Evolutionary conservation across 2,888 invertebrate genomes (phyloP), one percentile per base, ranked within the genome.

Genomic region (Acleris emargana): DNA sequence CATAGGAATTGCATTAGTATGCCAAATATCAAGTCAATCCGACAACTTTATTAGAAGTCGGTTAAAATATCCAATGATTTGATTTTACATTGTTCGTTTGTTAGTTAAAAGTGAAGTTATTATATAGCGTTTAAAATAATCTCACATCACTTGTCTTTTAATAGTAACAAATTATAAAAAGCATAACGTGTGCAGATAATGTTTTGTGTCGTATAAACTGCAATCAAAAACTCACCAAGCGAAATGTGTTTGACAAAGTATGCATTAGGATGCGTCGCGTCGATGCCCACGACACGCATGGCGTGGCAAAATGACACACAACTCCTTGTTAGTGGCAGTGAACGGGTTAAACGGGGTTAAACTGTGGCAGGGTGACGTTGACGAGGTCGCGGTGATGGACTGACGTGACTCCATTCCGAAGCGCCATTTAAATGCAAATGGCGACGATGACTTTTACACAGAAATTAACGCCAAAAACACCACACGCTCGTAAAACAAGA

Each of bases 391-490:
- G 68, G 59, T 71, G 72, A 75, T 69, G 71, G 68, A 73, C 68
- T 73, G 68, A 69, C 73, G 67, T 63, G 68, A 71, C 74, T 78
- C 71, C 75, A 77, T 76, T 76, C 73, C 72, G 71, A 71, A 38
- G 38, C 74, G 69, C 77, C 75, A 75, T 83, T 79, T 79, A 78
- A 80, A 83, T 83, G 82, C 76, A 79, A 83, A 83, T 83, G 69
- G 59, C 67, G 64, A 60, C 64, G 25, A 53, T 50, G 45, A 51
- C 59, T 55, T 50, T 64, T 55, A 43, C 32, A 55, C 60, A 60
- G 64, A 60, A 42, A 49, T 45, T 45, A 38, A 13, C 38, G 53
- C 42, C 54, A 51, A 54, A 62, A 20, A 42, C 38, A 50, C 42
- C 54, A 64, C 25, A 32, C 45, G 20, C 38, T 58, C 22, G 52